Conservation (phyloP, 2,888 invertebrate species). For the Cephus nigrinus region DNA sequence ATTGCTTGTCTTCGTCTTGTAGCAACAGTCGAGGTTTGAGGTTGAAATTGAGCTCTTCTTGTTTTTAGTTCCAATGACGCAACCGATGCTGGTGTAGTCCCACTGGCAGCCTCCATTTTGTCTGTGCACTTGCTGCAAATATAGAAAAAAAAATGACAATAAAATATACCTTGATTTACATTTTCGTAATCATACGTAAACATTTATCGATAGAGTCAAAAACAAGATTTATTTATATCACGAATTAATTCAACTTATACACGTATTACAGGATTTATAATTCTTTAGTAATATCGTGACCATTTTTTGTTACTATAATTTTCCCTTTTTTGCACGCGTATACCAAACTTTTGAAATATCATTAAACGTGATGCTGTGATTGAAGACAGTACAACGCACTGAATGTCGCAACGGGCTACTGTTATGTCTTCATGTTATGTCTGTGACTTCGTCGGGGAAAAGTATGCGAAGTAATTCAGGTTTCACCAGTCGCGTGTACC, state of each 20-base stretch:
- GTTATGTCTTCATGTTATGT: conserved; percentile 3
- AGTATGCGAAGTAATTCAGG: conserved; percentile 18
- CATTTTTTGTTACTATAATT: conserved; percentile 23
- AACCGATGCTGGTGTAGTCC: conserved; percentile 46
- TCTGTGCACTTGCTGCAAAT: background rate
- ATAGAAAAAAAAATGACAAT: conserved; percentile 7
- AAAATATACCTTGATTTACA: background rate
- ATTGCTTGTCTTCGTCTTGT: conserved; percentile 84
- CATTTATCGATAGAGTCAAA: background rate
- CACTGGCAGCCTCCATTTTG: conserved; percentile 45
- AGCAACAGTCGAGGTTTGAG: conserved; percentile 78
- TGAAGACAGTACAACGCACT: background rate
- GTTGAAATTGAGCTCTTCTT: conserved; percentile 69
- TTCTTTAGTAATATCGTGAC: background rate
- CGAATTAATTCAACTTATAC: background rate
- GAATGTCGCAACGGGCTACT: background rate
- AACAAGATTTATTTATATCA: background rate
- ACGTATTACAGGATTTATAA: conserved; percentile 8
- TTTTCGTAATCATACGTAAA: conserved; percentile 5
- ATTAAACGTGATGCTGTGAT: background rate
- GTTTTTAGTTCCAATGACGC: conserved; percentile 68
- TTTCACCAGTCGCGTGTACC: conserved; percentile 13
- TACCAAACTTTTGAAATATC: background rate
- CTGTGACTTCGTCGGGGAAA: conserved; percentile 19
- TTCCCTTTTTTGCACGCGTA: background rate